These are phyloP conservation scores for Ptychodera flava DNA, from an alignment of 35 echinoderm and acorn worm genomes.

Conservation along the genomic window DNA sequence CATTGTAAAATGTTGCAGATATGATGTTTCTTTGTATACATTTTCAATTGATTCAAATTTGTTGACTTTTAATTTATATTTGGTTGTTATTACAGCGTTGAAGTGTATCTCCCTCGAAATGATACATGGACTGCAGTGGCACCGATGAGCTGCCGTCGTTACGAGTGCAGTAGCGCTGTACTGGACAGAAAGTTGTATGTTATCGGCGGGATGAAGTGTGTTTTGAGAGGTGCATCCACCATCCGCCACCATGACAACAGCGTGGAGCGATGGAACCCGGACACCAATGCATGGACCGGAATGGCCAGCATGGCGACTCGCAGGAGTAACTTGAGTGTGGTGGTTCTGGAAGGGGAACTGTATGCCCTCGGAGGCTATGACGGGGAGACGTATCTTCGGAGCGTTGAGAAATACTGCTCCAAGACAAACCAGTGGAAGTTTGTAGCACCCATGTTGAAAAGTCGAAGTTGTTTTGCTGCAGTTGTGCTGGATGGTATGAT, in stretches of 20 bases:
- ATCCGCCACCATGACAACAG: slow-evolving; percentile 82
- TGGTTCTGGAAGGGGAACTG: slow-evolving; percentile 81
- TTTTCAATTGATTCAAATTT: too few species aligned
- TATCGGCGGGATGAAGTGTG: slow-evolving; percentile 72
- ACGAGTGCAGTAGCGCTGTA: slow-evolving; percentile 78
- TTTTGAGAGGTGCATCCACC: slow-evolving; percentile 49
- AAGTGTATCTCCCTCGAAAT: slow-evolving; percentile 54
- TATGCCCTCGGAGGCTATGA: slow-evolving; percentile 91
- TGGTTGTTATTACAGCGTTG: slow-evolving; percentile 50
- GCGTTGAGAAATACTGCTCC: slow-evolving; percentile 75
- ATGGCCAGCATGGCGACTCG: slow-evolving; percentile 72
- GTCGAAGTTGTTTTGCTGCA: slow-evolving; percentile 81
- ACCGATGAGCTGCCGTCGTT: slow-evolving; percentile 72
- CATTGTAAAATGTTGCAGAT: too few species aligned
- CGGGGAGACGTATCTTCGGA: slow-evolving; percentile 84
- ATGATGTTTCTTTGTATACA: too few species aligned
- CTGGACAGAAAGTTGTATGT: slow-evolving; percentile 80
- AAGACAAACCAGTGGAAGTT: slow-evolving; percentile 64
- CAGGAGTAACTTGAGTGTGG: slow-evolving; percentile 80
- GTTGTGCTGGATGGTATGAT: slow-evolving; percentile 77
- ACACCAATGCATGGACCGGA: slow-evolving; percentile 65
- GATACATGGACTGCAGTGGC: slow-evolving; percentile 72
- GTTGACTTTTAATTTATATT: background rate
- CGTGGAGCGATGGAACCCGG: slow-evolving; percentile 68
- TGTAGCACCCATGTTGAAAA: slow-evolving; percentile 80